A percentile compares a stretch with the other conserved stretches of the same genome.
Evolutionary conservation across 2,113 vertebrate species (phyloP).

Genomic region (Eulemur macaco): DNA sequence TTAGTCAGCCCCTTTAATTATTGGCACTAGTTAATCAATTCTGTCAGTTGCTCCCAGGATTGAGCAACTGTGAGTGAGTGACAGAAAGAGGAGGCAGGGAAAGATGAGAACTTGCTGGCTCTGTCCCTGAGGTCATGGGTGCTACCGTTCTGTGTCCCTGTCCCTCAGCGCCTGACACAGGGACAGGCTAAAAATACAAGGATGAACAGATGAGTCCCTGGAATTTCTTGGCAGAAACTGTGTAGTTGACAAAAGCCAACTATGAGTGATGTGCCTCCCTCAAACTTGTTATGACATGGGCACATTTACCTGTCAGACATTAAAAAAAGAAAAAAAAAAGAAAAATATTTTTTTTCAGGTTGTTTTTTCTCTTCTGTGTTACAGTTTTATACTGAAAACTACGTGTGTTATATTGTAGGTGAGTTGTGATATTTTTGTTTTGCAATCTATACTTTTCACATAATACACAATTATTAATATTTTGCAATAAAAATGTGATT

Average conservation of each 20-base stretch:
- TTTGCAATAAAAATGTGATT: not conserved
- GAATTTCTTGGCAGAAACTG: rapidly evolving
- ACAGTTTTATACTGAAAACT: not conserved
- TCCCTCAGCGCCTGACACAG: rapidly evolving
- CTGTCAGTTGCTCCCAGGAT: not conserved
- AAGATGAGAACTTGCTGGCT: not conserved
- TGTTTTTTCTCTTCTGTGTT: not conserved
- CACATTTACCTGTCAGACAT: too few relatives aligned
- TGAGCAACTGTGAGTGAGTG: not conserved
- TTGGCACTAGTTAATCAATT: not conserved
- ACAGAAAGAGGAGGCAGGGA: not conserved
- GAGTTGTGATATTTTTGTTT: not conserved
- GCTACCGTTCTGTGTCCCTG: not conserved
- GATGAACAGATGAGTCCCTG: rapidly evolving
- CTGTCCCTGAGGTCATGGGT: rapidly evolving
- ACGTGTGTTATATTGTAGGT: not conserved
- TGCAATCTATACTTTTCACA: not conserved
- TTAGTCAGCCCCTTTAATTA: not conserved
- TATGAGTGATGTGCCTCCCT: too few relatives aligned
- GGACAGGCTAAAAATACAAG: not conserved
- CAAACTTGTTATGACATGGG: too few relatives aligned
- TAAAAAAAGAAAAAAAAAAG: too few relatives aligned
- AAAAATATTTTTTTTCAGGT: not conserved
- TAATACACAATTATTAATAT: not conserved
- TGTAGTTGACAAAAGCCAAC: rapidly evolving